These are phyloP conservation scores for Acrocephalus scirpaceus DNA, from an alignment of 2,797 vertebrate genomes.

Conservation along the genomic window DNA sequence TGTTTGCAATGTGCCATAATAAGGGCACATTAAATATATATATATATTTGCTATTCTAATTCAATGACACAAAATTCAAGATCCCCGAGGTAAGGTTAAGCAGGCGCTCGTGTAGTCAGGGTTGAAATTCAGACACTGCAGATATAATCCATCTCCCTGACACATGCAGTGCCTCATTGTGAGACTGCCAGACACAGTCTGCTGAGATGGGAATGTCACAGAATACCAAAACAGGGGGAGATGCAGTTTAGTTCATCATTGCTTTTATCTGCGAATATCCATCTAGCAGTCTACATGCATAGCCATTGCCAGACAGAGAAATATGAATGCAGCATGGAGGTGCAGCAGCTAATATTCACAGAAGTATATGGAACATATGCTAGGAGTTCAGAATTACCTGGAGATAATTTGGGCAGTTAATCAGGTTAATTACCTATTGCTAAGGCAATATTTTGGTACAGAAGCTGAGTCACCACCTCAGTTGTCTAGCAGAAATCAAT, in stretches of 20 bases:
- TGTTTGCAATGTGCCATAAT: conserved; percentile 13
- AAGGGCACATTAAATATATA: background rate
- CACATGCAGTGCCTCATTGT: conserved; percentile 90
- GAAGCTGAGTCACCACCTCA: conserved; percentile 56
- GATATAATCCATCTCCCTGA: conserved; percentile 98
- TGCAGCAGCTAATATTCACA: background rate
- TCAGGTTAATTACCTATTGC: background rate
- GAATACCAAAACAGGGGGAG: conserved; percentile 86
- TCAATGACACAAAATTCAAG: conserved; percentile 52
- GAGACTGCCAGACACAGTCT: conserved; percentile 89
- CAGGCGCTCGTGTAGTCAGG: conserved; percentile 58
- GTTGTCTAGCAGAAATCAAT: conserved; percentile 15
- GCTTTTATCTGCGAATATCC: conserved; percentile 58
- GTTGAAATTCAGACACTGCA: conserved; percentile 86
- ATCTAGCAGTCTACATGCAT: background rate
- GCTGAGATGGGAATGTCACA: conserved; percentile 85
- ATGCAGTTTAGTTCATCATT: conserved; percentile 23
- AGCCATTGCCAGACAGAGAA: conserved; percentile 40
- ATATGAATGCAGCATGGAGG: background rate
- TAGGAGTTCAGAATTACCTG: background rate
- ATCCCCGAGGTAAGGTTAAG: conserved; percentile 65
- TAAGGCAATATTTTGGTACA: background rate
- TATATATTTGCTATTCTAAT: conserved; percentile 42
- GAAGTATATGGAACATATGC: background rate
- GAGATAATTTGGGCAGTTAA: conserved; percentile 15